These are phyloP conservation scores for Leucozona laternaria DNA, from an alignment of 2,888 invertebrate species.

Conservation along the genomic window DNA sequence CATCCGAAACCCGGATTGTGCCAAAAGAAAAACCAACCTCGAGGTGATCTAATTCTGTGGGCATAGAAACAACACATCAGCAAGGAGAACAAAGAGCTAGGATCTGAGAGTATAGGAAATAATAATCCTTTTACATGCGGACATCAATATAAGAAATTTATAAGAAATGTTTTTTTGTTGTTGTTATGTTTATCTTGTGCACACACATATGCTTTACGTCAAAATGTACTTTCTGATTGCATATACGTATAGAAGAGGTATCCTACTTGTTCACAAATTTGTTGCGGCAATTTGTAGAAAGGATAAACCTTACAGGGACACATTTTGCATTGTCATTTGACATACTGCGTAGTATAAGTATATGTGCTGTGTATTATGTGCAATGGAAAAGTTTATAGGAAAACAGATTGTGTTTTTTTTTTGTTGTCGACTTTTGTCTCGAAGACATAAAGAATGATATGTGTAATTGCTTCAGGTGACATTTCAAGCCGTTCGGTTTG, in stretches of 20 bases:
- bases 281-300: constrained; percentile 65
- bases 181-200: constrained; percentile 15
- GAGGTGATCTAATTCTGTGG: constrained; percentile 74
- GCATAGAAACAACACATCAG: constrained; percentile 31
- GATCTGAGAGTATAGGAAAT: neutral
- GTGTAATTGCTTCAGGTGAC: neutral
- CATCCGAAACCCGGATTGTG: constrained; percentile 59
- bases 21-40: constrained; percentile 53
- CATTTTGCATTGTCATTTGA: constrained; percentile 27
- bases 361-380: no score
- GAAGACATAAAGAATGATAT: neutral
- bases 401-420: constrained; percentile 2
- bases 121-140: constrained; percentile 71
- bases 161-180: neutral
- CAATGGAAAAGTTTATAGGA: constrained; percentile 13
- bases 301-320: constrained; percentile 41
- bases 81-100: constrained; percentile 1
- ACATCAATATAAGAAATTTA: constrained; percentile 46
- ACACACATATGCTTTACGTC: constrained; percentile 51
- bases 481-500: neutral
- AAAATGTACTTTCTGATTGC: constrained; percentile 27
- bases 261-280: constrained; percentile 56
- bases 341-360: no score
- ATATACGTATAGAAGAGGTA: neutral
- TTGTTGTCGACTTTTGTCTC: neutral